Percentiles rank a stretch among this genome's conserved stretches.
Conservation (phyloP, 2,888 invertebrate species). For the Dasysyrphus tricinctus region DNA sequence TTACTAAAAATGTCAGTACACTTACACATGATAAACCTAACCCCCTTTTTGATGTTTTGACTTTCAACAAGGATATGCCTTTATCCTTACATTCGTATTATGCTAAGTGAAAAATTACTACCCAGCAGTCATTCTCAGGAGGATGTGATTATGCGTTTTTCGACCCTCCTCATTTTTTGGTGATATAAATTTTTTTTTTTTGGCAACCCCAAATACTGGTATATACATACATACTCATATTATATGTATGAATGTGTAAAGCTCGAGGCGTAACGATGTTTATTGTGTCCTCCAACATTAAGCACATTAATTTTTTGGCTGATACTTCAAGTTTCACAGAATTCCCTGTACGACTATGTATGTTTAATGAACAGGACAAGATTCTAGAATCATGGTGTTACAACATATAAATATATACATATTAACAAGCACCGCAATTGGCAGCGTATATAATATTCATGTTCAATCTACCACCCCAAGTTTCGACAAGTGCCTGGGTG, state of each 20-base stretch:
- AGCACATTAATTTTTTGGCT: slow-evolving; percentile 71
- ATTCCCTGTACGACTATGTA: slow-evolving; percentile 36
- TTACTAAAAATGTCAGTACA: background rate
- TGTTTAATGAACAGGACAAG: slow-evolving; percentile 71
- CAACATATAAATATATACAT: slow-evolving; percentile 2
- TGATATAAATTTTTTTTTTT: background rate
- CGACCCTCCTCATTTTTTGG: slow-evolving; percentile 3
- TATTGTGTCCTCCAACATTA: slow-evolving; percentile 59
- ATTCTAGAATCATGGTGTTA: slow-evolving; percentile 57
- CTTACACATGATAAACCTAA: background rate
- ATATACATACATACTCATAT: no score
- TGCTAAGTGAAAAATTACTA: slow-evolving; percentile 27
- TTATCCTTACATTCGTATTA: slow-evolving; percentile 1
- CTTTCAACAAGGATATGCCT: slow-evolving; percentile 15
- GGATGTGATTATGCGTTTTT: slow-evolving; percentile 40
- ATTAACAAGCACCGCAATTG: slow-evolving; percentile 45
- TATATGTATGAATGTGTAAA: background rate
- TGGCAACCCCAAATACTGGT: background rate
- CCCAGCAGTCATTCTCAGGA: slow-evolving; percentile 19
- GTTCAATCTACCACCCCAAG: slow-evolving; percentile 54
- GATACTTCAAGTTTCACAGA: slow-evolving; percentile 63
- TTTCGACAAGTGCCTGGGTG: slow-evolving; percentile 44
- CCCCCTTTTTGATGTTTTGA: background rate
- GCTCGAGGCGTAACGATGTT: slow-evolving; percentile 49
- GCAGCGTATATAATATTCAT: slow-evolving; percentile 46